Conservation (phyloP, 2,888 invertebrate species). For the Pasiphila rectangulata region DNA sequence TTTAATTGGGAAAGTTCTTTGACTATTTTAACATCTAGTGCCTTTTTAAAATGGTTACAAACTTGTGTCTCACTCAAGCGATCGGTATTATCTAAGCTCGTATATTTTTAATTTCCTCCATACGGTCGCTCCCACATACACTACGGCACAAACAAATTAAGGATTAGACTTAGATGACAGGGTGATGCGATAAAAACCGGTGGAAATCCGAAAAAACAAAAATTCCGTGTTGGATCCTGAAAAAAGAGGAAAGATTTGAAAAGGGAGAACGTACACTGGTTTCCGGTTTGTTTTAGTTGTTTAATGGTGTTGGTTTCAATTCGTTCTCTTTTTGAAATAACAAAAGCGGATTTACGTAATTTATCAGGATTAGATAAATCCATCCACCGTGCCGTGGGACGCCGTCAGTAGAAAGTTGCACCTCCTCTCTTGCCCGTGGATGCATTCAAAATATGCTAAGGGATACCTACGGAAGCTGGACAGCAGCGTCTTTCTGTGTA, state of each 20-base stretch:
- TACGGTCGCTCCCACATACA: slow-evolving; percentile 72
- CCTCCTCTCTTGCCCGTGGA: no score
- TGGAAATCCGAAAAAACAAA: slow-evolving; percentile 10
- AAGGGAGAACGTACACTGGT: slow-evolving; percentile 16
- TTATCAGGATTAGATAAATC: no score
- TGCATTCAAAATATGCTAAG: no score
- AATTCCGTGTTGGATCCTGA: background rate
- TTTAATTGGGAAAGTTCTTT: no score
- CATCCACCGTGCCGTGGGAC: no score
- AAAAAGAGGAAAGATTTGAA: slow-evolving; percentile 18
- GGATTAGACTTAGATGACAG: slow-evolving; percentile 65
- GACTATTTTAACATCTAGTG: no score
- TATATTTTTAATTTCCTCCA: slow-evolving; percentile 62
- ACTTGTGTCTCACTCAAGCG: no score
- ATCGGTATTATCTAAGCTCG: slow-evolving; percentile 15
- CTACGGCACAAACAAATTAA: slow-evolving; percentile 64
- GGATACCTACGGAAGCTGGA: no score
- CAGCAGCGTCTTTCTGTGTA: no score
- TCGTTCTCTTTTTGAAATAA: background rate
- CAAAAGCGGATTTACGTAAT: no score
- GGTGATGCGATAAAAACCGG: slow-evolving; percentile 40
- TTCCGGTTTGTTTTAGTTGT: slow-evolving; percentile 20
- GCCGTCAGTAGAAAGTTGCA: no score
- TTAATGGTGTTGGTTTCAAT: slow-evolving; percentile 17
- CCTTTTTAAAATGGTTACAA: no score